A percentile compares a stretch with the other conserved stretches of the same genome.
Conservation (phyloP, 2,797 vertebrate genomes). For the Spatula versicolor region DNA sequence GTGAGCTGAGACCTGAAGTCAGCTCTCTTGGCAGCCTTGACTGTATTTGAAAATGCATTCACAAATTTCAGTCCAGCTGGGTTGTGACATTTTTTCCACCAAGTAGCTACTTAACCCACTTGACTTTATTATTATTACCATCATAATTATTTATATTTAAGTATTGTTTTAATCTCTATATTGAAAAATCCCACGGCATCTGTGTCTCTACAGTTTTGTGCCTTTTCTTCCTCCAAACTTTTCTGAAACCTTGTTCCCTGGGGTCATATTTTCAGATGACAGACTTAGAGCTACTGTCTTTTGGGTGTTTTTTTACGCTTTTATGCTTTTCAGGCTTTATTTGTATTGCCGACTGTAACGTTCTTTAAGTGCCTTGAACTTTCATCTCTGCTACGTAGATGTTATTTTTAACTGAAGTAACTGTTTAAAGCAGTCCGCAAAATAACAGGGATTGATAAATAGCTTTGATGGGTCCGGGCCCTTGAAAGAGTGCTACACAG, state of each 20-base stretch:
- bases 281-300: not conserved
- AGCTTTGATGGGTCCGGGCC: not conserved
- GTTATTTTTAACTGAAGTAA: not conserved
- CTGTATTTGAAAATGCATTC: not conserved
- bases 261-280: accelerated
- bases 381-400: not conserved
- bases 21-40: not conserved
- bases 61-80: not conserved
- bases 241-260: not conserved
- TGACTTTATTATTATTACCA: not conserved
- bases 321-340: not conserved
- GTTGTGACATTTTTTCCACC: not conserved
- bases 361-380: not conserved
- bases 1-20: not conserved
- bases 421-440: not conserved
- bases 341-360: accelerated
- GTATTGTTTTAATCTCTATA: not conserved
- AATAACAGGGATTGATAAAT: not conserved
- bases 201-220: not conserved
- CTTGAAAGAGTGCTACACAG: not conserved
- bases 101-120: not conserved
- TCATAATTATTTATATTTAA: not conserved
- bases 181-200: not conserved
- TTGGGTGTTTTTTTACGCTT: not conserved
- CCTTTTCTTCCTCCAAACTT: not conserved